These are phyloP conservation scores for Lontra canadensis DNA, from an alignment of 2,113 vertebrate species.

Conservation along the genomic window DNA sequence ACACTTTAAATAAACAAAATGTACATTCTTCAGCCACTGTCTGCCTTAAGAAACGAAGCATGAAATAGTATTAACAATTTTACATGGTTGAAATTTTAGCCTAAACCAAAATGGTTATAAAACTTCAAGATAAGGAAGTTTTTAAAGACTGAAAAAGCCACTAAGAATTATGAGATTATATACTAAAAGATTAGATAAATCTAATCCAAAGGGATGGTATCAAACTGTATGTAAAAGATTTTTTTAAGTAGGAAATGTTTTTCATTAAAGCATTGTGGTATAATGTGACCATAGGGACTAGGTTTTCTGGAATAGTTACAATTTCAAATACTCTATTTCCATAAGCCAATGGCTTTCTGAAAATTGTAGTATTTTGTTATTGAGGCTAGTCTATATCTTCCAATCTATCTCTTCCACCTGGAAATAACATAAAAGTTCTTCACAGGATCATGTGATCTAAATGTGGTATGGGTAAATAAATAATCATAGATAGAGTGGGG, in stretches of 20 bases:
- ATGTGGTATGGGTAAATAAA: slow-evolving; percentile 20
- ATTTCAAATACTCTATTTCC: slow-evolving; percentile 26
- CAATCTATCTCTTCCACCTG: neutral
- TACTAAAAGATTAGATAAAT: neutral
- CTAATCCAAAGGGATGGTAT: neutral
- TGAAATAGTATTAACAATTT: slow-evolving; percentile 1
- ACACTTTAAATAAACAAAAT: slow-evolving; percentile 23
- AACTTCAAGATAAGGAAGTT: neutral
- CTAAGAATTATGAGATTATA: neutral
- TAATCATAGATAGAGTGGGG: neutral
- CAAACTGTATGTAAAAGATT: slow-evolving; percentile 21
- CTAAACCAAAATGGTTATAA: neutral
- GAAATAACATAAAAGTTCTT: slow-evolving; percentile 24
- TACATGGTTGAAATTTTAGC: neutral
- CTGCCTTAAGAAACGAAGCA: slow-evolving; percentile 1
- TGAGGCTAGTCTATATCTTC: neutral
- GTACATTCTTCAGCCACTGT: neutral
- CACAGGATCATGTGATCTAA: neutral
- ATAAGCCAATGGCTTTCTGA: neutral
- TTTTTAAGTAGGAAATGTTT: neutral
- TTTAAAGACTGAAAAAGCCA: slow-evolving; percentile 3
- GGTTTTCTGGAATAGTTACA: neutral
- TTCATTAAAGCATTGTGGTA: neutral
- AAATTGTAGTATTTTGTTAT: slow-evolving; percentile 31
- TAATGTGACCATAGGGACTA: neutral